A percentile compares a stretch with the other conserved stretches of the same genome.
Evolutionary conservation across 2,888 invertebrate species (phyloP).

Genomic region (Sminthurides aquaticus): DNA sequence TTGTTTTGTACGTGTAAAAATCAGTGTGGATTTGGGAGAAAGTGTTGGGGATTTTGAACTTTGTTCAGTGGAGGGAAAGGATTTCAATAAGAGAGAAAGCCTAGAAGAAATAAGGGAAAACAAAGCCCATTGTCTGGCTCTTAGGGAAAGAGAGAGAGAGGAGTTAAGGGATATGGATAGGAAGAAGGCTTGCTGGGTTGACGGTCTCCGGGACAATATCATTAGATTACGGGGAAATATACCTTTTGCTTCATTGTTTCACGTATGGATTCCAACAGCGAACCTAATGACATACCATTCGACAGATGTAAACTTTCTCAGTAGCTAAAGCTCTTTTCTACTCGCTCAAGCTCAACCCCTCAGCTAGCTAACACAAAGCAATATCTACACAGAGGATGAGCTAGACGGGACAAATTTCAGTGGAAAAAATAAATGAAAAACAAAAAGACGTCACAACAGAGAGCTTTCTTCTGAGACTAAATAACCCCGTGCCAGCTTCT

Average conservation of each 20-base stretch:
- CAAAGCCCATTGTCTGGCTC: neutral
- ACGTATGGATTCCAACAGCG: constrained; percentile 25
- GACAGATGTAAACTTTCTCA: constrained; percentile 24
- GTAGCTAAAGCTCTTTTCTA: constrained; percentile 1
- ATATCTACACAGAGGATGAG: neutral
- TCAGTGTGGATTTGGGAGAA: neutral
- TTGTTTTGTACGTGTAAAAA: neutral
- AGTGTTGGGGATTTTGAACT: neutral
- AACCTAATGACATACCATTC: constrained; percentile 25
- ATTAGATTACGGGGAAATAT: constrained; percentile 11
- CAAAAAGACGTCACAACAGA: neutral
- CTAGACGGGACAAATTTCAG: neutral
- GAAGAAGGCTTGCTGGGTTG: neutral
- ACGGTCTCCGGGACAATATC: constrained; percentile 17
- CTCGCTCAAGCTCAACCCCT: neutral
- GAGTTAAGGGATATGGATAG: neutral
- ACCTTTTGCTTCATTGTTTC: constrained; percentile 25
- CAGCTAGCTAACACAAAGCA: neutral
- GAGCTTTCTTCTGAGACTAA: neutral
- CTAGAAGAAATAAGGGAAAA: neutral
- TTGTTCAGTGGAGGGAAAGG: neutral
- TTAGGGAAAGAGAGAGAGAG: neutral
- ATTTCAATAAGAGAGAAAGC: neutral
- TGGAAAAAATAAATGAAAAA: neutral
- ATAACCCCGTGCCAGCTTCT: too few relatives aligned